These are phyloP conservation scores for Dicranocentrus wangi DNA, from an alignment of 2,888 invertebrate genomes.

Conservation along the genomic window DNA sequence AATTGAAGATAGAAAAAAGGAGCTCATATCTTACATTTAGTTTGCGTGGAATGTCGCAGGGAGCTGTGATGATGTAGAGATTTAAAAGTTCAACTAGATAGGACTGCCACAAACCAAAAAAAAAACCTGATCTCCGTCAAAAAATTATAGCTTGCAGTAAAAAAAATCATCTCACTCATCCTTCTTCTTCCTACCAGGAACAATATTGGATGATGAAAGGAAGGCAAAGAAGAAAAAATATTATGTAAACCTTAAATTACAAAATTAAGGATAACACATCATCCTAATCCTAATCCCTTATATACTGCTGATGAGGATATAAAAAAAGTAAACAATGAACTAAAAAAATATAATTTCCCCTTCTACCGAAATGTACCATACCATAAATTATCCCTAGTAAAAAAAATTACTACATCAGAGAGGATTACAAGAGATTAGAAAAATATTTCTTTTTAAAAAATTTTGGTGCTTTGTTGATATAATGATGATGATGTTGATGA, in stretches of 20 bases:
- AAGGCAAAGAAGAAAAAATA: not conserved
- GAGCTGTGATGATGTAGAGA: conserved; percentile 33
- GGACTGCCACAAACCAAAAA: too few relatives aligned
- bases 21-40: conserved; percentile 6
- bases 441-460: conserved; percentile 11
- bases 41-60: conserved; percentile 52
- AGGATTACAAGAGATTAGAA: not conserved
- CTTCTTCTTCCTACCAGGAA: conserved; percentile 24
- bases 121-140: too few relatives aligned
- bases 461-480: not conserved
- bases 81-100: too few relatives aligned
- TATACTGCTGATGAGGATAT: conserved; percentile 32
- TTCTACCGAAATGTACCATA: conserved; percentile 21
- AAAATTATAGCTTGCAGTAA: not conserved
- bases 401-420: too few relatives aligned
- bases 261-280: conserved; percentile 53
- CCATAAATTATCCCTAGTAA: conserved; percentile 55
- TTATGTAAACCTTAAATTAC: conserved; percentile 33
- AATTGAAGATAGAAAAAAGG: conserved; percentile 5
- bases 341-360: conserved; percentile 46
- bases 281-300: conserved; percentile 11
- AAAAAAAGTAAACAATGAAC: conserved; percentile 45
- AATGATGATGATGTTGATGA: not conserved
- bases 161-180: conserved; percentile 2
- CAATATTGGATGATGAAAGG: conserved; percentile 39